These are phyloP conservation scores for Ips nitidus DNA, from an alignment of 1,140 invertebrate species.

Conservation along the genomic window DNA sequence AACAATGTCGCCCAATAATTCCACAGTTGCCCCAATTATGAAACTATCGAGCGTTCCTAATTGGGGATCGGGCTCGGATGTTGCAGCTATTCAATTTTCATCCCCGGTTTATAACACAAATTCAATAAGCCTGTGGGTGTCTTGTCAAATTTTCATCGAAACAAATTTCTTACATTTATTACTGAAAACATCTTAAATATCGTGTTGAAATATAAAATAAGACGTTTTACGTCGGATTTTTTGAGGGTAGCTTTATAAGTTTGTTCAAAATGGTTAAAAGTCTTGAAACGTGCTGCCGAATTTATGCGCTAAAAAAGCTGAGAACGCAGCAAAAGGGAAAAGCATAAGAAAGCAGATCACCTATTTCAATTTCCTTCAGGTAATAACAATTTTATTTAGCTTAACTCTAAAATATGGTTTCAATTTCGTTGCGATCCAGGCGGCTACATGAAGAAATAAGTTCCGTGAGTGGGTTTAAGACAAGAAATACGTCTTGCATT, in stretches of 20 bases:
- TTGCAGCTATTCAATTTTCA: conserved; percentile 22
- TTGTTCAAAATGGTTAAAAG: too few species aligned
- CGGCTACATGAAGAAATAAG: conserved; percentile 33
- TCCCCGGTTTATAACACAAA: neutral
- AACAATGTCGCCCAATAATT: conserved; percentile 15
- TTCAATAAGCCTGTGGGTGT: too few species aligned
- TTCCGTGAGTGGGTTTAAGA: conserved; percentile 28
- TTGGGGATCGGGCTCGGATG: conserved; percentile 19
- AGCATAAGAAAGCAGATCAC: neutral
- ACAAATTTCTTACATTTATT: too few species aligned
- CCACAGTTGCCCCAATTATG: conserved; percentile 18
- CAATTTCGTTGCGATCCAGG: conserved; percentile 21
- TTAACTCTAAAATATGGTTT: conserved; percentile 33
- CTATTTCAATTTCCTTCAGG: conserved; percentile 27
- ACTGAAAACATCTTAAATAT: too few species aligned
- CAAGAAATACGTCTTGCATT: conserved; percentile 17
- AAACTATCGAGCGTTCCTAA: conserved; percentile 18
- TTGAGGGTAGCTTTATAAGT: too few species aligned
- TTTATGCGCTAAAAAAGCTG: too few species aligned
- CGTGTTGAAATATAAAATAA: too few species aligned
- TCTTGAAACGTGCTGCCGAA: too few species aligned
- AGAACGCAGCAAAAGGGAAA: too few species aligned
- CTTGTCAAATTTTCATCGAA: too few species aligned
- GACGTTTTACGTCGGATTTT: too few species aligned
- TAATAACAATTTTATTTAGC: conserved; percentile 36